A percentile compares a stretch with the other conserved stretches of the same genome.
Evolutionary conservation across 2,797 vertebrate genomes (phyloP).

Genomic region (Manis crassicaudata): DNA sequence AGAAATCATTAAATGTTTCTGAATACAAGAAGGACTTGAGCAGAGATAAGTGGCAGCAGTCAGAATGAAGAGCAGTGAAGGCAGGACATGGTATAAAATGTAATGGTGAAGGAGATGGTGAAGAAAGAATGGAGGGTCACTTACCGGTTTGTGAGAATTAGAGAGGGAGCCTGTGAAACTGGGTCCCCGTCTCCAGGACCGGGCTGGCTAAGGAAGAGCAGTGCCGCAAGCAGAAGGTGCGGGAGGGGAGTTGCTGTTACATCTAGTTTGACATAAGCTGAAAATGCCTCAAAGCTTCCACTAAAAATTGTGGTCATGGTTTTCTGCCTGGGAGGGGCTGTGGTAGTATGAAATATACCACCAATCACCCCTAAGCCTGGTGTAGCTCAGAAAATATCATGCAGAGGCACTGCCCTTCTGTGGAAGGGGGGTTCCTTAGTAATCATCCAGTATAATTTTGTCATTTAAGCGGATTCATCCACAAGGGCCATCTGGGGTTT

Average conservation of each 20-base stretch:
- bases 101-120: no score
- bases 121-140: accelerated
- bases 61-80: neutral
- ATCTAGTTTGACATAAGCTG: neutral
- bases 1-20: neutral
- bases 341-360: neutral
- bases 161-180: neutral
- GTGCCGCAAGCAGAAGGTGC: neutral
- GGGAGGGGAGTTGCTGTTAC: neutral
- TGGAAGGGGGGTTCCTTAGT: neutral
- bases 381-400: neutral
- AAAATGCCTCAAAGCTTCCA: neutral
- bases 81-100: neutral
- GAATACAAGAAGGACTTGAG: neutral
- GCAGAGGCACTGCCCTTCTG: neutral
- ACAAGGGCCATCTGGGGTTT: neutral
- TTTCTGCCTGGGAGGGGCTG: neutral
- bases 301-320: neutral
- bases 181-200: accelerated
- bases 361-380: neutral
- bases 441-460: neutral
- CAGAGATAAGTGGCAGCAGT: neutral
- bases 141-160: neutral
- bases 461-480: neutral
- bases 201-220: neutral